A percentile compares a stretch with the other conserved stretches of the same genome.
These are phyloP conservation scores for Papilio polyxenes DNA, from an alignment of 1,140 invertebrate species.

Conservation along the genomic window DNA sequence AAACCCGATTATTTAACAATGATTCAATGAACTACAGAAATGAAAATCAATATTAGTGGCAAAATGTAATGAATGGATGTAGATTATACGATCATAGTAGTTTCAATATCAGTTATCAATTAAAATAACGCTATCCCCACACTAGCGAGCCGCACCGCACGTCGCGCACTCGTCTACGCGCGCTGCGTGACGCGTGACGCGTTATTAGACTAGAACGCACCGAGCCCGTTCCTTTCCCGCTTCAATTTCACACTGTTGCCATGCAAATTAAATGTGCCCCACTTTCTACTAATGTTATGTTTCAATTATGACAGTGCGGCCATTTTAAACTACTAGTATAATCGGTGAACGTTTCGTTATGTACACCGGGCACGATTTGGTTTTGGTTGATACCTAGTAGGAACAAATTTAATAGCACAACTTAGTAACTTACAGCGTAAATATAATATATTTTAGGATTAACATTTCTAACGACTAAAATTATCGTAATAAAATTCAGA, in stretches of 20 bases:
- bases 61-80: no score
- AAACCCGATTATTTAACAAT: no score
- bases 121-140: neutral
- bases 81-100: neutral
- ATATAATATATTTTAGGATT: neutral
- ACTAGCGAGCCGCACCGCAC: conserved; percentile 16
- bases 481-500: neutral
- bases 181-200: conserved; percentile 48
- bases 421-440: neutral
- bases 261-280: conserved; percentile 55
- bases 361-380: neutral
- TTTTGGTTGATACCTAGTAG: neutral
- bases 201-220: conserved; percentile 59
- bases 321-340: conserved; percentile 28
- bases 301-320: conserved; percentile 39
- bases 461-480: neutral
- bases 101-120: neutral
- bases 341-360: conserved; percentile 24
- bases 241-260: conserved; percentile 56
- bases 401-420: neutral
- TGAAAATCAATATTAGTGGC: no score
- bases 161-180: conserved; percentile 39
- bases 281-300: conserved; percentile 54
- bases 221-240: conserved; percentile 48
- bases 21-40: no score